Percentiles rank a stretch among this genome's conserved stretches.
Evolutionary conservation across 1,140 invertebrate species (phyloP).

Genomic region (Drosophila lacertosa): DNA sequence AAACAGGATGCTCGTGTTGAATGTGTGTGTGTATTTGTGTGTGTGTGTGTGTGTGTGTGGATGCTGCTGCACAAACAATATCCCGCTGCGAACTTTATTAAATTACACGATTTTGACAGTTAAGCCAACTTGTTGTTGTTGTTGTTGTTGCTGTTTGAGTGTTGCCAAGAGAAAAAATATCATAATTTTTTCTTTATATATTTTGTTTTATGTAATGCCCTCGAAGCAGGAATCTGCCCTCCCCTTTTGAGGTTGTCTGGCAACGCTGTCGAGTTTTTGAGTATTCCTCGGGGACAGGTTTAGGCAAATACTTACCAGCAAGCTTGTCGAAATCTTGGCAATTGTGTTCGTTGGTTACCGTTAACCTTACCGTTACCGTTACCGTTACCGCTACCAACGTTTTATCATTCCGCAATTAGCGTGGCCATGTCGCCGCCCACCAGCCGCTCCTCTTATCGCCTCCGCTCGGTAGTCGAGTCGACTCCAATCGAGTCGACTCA

Average conservation of each 20-base stretch:
- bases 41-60: constrained; percentile 37
- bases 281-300: constrained; percentile 75
- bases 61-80: constrained; percentile 72
- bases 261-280: constrained; percentile 48
- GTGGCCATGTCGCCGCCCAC: constrained; percentile 74
- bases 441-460: constrained; percentile 66
- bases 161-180: constrained; percentile 65
- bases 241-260: constrained; percentile 50
- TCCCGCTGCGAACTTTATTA: constrained; percentile 84
- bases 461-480: constrained; percentile 39
- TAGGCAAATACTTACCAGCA: too few relatives aligned
- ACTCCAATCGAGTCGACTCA: too few relatives aligned
- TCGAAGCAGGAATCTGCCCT: constrained; percentile 51
- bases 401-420: constrained; percentile 80
- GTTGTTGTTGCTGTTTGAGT: constrained; percentile 16
- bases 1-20: constrained; percentile 1
- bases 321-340: constrained; percentile 62
- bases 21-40: background rate
- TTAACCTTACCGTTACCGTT: too few relatives aligned
- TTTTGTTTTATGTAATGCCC: constrained; percentile 79
- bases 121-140: constrained; percentile 51
- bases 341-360: too few relatives aligned
- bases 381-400: constrained; percentile 62
- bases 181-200: constrained; percentile 71
- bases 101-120: constrained; percentile 84